Conservation (phyloP, 2,113 vertebrate genomes). For the Pterophyllum scalare region DNA sequence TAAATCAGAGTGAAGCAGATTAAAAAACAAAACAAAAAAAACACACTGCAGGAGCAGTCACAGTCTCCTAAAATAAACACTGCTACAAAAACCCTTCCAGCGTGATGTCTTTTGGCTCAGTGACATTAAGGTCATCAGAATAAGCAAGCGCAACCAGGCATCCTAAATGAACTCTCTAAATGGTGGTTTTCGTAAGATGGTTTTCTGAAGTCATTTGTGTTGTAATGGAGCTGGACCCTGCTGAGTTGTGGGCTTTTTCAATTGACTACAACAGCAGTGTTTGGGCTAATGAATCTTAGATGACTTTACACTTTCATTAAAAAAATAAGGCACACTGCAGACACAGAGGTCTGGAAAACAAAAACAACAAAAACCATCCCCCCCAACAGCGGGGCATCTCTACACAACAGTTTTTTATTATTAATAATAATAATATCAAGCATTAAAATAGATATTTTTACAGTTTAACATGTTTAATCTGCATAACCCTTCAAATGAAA, state of each 20-base stretch:
- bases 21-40: not conserved
- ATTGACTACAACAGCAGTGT: slow-evolving; percentile 50
- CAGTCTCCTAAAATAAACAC: slow-evolving; percentile 35
- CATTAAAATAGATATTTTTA: not conserved
- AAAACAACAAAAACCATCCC: not conserved
- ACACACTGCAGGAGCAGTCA: slow-evolving; percentile 15
- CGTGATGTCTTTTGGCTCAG: slow-evolving; percentile 30
- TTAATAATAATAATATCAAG: not conserved
- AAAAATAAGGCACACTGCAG: slow-evolving; percentile 17
- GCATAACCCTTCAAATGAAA: not conserved
- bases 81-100: slow-evolving; percentile 32
- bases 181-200: slow-evolving; percentile 47
- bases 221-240: slow-evolving; percentile 53
- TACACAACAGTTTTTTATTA: not conserved
- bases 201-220: slow-evolving; percentile 62
- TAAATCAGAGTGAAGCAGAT: slow-evolving; percentile 57
- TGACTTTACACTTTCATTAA: slow-evolving; percentile 55
- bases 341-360: slow-evolving; percentile 11
- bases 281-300: slow-evolving; percentile 61
- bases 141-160: slow-evolving; percentile 57
- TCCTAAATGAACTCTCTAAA: slow-evolving; percentile 62
- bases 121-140: slow-evolving; percentile 61
- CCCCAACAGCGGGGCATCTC: slow-evolving; percentile 5
- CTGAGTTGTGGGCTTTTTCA: slow-evolving; percentile 49
- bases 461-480: not conserved